Base-by-base conservation (phyloP, 2,113 vertebrate species). In the Melospiza melodia region DNA sequence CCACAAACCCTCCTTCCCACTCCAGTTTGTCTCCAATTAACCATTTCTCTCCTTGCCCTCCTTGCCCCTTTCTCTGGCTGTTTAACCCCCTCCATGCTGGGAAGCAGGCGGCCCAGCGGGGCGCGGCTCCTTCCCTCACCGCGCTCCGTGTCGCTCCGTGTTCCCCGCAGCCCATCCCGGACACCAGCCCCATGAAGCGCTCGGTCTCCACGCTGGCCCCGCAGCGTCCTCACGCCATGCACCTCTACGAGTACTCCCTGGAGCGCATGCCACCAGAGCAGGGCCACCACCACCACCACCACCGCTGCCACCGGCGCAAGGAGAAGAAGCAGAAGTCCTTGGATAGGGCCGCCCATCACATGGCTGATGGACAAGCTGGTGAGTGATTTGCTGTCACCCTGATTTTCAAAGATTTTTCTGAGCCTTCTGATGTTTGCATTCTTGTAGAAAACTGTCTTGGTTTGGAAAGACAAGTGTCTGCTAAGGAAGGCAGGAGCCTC, bases 251-350 rank as follows among this genome's bases (percentile, higher is more conserved):
- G 44, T 98, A 98, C n/a, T 96, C 97, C 87, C 49, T 98, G 92
- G 99, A 98, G 88, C 97, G 98, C 20, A 97, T 98, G 41, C 97
- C 97, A 0, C 98, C 98, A 0, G 98, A 98, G 41, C 98, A 98
- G 51, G 83, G 96, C 2, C 98, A 98, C 52, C 98, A 99, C 95
- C 99, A 99, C 80, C 98, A 99, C 77, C 99, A 99, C 96, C 99
- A 98, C 95, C 99, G 98, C 96, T 99, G 99, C 97, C 99, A 99
- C 91, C 99, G 99, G 49, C 98, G 98, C 90, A 98, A 98, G 77
- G 99, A 99, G 46, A 99, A 98, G 97, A 99, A 99, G 94, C 99
- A 99, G 97, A 98, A 98, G 93, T 99, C 99, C 27, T 74, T 99
- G 94, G 99, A 99, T 25, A 98, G 98, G 87, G 98, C 98, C 1